phyloP scores from a whole-genome alignment of 2,797 vertebrate species.

The Lophotriccus pileatus region DNA sequence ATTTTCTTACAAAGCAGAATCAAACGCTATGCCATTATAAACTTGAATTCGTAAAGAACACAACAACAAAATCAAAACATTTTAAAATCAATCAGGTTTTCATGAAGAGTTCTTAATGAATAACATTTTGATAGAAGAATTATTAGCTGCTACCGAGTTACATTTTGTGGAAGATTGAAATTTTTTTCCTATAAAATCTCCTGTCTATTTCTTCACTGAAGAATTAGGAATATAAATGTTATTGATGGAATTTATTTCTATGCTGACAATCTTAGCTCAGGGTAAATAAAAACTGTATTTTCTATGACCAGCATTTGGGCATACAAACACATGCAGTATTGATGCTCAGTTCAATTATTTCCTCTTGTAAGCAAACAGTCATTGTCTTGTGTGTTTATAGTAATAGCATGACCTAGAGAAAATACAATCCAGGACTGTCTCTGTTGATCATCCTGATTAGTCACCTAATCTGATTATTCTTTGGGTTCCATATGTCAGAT shows the following conservation, averaged over 20 bases:
- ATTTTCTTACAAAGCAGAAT: background rate
- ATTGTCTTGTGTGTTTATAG: slow-evolving; percentile 5
- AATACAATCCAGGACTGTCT: slow-evolving; percentile 22
- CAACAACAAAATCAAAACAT: background rate
- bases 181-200: background rate
- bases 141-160: background rate
- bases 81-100: background rate
- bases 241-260: background rate
- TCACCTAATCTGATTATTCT: slow-evolving; percentile 78
- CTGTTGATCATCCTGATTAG: slow-evolving; percentile 71
- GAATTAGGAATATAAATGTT: background rate
- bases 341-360: slow-evolving; percentile 12
- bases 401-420: slow-evolving; percentile 55
- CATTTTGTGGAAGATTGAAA: background rate
- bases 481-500: slow-evolving; percentile 72
- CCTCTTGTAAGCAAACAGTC: background rate
- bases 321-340: background rate
- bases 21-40: background rate
- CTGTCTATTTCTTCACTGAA: background rate
- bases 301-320: background rate
- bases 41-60: background rate
- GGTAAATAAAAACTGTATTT: background rate
- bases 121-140: background rate
- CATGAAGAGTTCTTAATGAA: background rate
- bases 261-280: background rate